These are phyloP conservation scores for Athalia circularis DNA, from an alignment of 2,888 invertebrate species.

Conservation along the genomic window DNA sequence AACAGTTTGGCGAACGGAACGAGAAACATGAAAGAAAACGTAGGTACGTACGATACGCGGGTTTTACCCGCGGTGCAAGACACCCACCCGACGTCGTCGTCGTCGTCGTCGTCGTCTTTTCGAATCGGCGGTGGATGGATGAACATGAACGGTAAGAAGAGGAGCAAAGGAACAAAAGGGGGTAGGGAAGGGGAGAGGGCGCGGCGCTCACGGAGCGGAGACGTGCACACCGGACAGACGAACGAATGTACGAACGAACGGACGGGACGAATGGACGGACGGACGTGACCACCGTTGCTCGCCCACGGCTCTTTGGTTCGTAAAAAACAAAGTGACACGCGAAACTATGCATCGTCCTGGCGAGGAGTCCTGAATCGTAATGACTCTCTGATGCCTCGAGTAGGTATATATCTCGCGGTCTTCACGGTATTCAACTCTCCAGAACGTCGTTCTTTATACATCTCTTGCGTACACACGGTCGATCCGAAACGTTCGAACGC, in stretches of 20 bases:
- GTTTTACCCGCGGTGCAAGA: constrained; percentile 25
- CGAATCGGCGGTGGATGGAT: constrained; percentile 13
- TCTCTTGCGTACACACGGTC: not conserved
- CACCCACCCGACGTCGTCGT: not conserved
- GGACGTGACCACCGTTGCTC: constrained; percentile 57
- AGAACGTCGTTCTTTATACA: not conserved
- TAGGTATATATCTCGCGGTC: constrained; percentile 18
- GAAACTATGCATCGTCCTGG: constrained; percentile 68
- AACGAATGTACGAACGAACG: constrained; percentile 51
- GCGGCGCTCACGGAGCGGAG: constrained; percentile 61
- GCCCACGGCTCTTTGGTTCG: constrained; percentile 62
- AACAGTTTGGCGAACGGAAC: not conserved
- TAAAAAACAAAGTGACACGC: constrained; percentile 64
- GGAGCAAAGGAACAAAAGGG: constrained; percentile 30
- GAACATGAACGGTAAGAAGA: not conserved
- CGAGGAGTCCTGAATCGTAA: constrained; percentile 67
- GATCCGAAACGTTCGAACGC: not conserved
- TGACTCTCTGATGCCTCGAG: constrained; percentile 44
- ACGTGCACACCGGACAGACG: constrained; percentile 58
- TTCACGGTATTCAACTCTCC: constrained; percentile 2
- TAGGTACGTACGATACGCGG: not conserved
- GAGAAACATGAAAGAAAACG: not conserved
- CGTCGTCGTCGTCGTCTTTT: not conserved
- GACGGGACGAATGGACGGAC: constrained; percentile 52
- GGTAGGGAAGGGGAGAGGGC: constrained; percentile 53